Evolutionary conservation across 2,797 vertebrate species (phyloP).

Genomic region (Hippopotamyrus pictus): DNA sequence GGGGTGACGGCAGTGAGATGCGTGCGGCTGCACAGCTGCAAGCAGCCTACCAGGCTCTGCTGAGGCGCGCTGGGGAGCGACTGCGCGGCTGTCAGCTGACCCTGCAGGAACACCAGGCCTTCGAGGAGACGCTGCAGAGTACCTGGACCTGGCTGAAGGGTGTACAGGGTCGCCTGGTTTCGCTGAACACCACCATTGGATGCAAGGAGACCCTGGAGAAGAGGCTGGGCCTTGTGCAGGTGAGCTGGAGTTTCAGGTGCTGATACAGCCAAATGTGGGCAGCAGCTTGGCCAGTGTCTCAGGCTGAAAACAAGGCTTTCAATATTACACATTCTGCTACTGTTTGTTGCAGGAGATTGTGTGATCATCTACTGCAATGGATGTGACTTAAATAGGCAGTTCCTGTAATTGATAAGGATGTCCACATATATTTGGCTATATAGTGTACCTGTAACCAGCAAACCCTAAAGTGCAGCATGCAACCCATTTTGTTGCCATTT

Average conservation of each 20-base stretch:
- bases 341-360: not conserved
- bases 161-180: slow-evolving; percentile 73
- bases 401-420: not conserved
- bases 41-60: slow-evolving; percentile 74
- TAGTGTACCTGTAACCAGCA: not conserved
- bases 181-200: slow-evolving; percentile 76
- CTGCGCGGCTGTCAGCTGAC: slow-evolving; percentile 76
- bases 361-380: not conserved
- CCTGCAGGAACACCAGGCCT: slow-evolving; percentile 85
- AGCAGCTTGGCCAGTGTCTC: not conserved
- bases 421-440: not conserved
- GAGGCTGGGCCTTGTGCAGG: slow-evolving; percentile 80
- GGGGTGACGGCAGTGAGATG: slow-evolving; percentile 72
- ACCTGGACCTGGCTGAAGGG: slow-evolving; percentile 82
- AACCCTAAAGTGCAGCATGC: not conserved
- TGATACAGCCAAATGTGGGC: not conserved
- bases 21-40: slow-evolving; percentile 78
- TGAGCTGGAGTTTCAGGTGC: slow-evolving; percentile 39
- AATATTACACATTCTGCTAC: not conserved
- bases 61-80: slow-evolving; percentile 71
- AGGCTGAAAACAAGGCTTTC: not conserved
- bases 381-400: not conserved
- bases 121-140: slow-evolving; percentile 79
- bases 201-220: slow-evolving; percentile 80
- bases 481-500: not conserved